Percentiles rank a stretch among this genome's conserved stretches.
phyloP scores from a whole-genome alignment of 2,797 vertebrate species.

The Lerista edwardsae region DNA sequence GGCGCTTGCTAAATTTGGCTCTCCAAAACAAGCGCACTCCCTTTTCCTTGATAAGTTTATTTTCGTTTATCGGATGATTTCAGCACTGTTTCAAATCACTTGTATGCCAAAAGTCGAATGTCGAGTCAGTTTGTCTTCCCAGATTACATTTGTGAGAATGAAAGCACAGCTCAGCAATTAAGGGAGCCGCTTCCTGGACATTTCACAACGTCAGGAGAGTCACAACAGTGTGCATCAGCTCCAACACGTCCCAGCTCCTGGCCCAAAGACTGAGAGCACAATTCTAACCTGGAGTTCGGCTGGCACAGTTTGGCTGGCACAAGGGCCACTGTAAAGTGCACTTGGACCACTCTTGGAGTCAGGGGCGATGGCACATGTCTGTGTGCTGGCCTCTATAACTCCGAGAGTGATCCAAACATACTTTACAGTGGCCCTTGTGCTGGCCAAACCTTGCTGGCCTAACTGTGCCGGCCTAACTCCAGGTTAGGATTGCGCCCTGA shows the following conservation, averaged over 20 bases:
- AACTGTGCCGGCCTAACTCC: too few species aligned
- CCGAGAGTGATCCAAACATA: too few species aligned
- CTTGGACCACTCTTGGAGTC: too few species aligned
- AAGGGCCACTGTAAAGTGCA: too few species aligned
- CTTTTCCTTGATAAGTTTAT: constrained; percentile 61
- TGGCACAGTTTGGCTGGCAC: too few species aligned
- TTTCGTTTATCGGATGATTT: constrained; percentile 28
- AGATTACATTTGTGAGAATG: constrained; percentile 39
- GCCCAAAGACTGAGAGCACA: too few species aligned
- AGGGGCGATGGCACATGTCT: too few species aligned
- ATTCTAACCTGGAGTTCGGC: too few species aligned
- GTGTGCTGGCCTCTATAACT: too few species aligned
- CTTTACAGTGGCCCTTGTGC: too few species aligned
- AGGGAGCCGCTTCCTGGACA: constrained; percentile 39
- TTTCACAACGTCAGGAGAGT: constrained; percentile 60
- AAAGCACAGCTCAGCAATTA: not conserved
- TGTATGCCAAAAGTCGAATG: constrained; percentile 48
- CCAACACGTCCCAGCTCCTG: constrained; percentile 27
- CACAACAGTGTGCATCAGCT: constrained; percentile 39
- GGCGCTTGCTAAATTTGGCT: constrained; percentile 60
- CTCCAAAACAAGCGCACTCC: constrained; percentile 45
- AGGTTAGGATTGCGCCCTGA: too few species aligned
- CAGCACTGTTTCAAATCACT: constrained; percentile 17
- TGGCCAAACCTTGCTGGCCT: too few species aligned
- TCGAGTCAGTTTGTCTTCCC: constrained; percentile 38